Conservation (phyloP, 2,888 invertebrate species). For the Escarpia spicata region DNA sequence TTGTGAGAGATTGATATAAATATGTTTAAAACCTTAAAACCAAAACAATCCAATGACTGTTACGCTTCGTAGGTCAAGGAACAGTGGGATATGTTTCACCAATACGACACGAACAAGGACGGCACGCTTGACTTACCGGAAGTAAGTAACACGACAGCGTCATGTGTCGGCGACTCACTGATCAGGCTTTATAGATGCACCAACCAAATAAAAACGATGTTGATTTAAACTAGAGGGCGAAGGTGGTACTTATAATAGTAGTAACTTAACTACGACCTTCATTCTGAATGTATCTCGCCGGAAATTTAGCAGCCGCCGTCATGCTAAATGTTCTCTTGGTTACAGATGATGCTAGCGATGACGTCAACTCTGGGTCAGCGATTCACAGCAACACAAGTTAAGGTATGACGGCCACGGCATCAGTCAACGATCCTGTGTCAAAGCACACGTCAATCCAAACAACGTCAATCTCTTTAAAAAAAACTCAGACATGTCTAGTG, state of each 20-base stretch:
- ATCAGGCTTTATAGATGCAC: neutral
- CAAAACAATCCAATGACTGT: neutral
- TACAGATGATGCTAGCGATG: conserved; percentile 36
- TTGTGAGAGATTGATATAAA: neutral
- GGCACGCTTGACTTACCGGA: conserved; percentile 47
- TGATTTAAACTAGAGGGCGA: no score
- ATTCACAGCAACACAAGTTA: conserved; percentile 47
- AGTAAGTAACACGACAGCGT: conserved; percentile 34
- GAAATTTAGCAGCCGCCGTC: neutral
- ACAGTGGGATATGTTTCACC: conserved; percentile 51
- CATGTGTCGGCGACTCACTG: neutral
- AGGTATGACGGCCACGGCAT: conserved; percentile 40
- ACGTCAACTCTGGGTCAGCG: conserved; percentile 42
- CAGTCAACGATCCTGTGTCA: neutral
- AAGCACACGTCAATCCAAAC: neutral
- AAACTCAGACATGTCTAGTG: neutral
- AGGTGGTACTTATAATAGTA: no score
- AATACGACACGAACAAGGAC: conserved; percentile 53
- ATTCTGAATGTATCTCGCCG: neutral
- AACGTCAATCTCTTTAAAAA: neutral
- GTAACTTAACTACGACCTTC: no score
- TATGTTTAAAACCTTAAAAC: no score
- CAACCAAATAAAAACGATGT: no score
- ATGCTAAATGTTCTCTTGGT: conserved; percentile 6
- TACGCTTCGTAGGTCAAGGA: conserved; percentile 46